Conservation (phyloP, 2,797 vertebrate species). For the Anguilla obscura region DNA sequence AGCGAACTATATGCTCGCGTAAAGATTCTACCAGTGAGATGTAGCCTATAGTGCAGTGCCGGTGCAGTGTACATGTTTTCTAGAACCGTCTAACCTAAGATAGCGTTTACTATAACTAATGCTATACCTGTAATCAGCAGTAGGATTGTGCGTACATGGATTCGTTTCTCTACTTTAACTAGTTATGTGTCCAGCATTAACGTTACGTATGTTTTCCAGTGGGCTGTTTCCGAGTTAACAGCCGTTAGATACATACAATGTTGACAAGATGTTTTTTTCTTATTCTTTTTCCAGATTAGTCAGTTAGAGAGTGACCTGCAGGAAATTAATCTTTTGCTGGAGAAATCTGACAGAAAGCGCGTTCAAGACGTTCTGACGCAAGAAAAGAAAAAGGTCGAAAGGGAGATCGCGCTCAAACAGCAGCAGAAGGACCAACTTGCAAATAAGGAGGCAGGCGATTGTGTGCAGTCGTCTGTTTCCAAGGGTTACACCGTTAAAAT, state of each 20-base stretch:
- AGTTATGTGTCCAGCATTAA: neutral
- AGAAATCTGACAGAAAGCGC: slow-evolving; percentile 79
- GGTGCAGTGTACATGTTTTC: neutral
- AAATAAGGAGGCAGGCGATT: slow-evolving; percentile 68
- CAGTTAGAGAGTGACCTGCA: slow-evolving; percentile 86
- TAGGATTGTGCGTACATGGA: neutral
- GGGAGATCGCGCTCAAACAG: slow-evolving; percentile 79
- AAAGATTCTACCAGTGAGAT: neutral
- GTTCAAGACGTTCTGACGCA: slow-evolving; percentile 76
- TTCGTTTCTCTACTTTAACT: neutral
- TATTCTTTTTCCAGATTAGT: slow-evolving; percentile 63
- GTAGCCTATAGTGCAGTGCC: neutral
- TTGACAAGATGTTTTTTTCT: neutral
- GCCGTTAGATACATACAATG: neutral
- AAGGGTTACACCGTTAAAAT: slow-evolving; percentile 90
- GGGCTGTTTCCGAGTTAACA: neutral
- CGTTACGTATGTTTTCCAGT: neutral
- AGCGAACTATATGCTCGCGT: neutral
- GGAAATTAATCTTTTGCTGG: slow-evolving; percentile 79
- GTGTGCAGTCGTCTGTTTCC: slow-evolving; percentile 58
- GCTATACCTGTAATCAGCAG: too few relatives aligned
- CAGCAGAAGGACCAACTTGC: slow-evolving; percentile 74
- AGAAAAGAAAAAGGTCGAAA: slow-evolving; percentile 86
- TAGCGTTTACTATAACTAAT: neutral
- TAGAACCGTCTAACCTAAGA: neutral